Base-by-base conservation (phyloP, 2,797 vertebrate species). In the Yasuhikotakia modesta region DNA sequence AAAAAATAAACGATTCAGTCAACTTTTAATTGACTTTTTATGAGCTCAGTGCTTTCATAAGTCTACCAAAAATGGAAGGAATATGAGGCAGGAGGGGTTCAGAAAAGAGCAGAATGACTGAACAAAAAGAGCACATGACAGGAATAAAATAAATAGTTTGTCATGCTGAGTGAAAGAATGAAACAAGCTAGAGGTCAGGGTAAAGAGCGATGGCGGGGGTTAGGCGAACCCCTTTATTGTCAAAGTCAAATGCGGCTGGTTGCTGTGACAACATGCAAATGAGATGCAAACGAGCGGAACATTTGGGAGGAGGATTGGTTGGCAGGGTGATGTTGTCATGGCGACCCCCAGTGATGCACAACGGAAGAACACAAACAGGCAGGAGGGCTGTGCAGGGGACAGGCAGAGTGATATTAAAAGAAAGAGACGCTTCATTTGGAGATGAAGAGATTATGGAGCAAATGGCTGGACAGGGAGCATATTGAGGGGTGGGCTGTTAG, bases 251-350 rank as follows among this genome's bases (percentile, higher is more conserved):
- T 85, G 86, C 82, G 67, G 82, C 82, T 4, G 64, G 90, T 92
- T 78, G 86, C 91, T 88, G 69, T 67, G 87, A 90, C 90, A 90
- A 91, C 90, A 94, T 93, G 91, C 89, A 94, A 94, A 94, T 93
- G 79, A 88, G 75, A 92, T 93, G 91, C 87, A 93, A 93, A 94
- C 86, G 76, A 90, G 87, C 67, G 27, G 86, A 90, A 91, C 88
- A 82, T 70, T 87, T 84, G 43, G 84, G 86, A 77, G 81, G 86
- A 87, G 87, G 87, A 79, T 81, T 30, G 86, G 88, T 87, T 89
- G 88, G 89, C 82, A 84, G 79, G 88, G 87, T 88, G 88, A 89
- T 32, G 90, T 92, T 92, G 90, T 91, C 90, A 92, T 91, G 90
- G 91, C 80, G 90, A 93, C 88, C 83, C 82, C 84, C 79, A 83